Evolutionary conservation across 2,113 vertebrate species (phyloP).

Genomic region (Calyptomena viridis): DNA sequence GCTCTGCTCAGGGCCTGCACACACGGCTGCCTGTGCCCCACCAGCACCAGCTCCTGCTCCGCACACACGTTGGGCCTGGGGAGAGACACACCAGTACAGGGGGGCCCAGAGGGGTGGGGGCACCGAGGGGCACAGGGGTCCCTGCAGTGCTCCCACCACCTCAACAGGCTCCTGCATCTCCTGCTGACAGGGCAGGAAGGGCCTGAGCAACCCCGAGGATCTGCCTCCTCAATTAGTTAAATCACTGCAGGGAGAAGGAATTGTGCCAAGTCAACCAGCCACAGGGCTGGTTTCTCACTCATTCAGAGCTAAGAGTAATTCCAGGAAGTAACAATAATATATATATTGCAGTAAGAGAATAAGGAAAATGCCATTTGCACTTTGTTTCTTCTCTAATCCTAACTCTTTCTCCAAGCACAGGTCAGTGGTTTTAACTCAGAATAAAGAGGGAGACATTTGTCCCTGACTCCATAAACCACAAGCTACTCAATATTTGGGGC

Average conservation of each 20-base stretch:
- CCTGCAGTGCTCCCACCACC: rapidly evolving
- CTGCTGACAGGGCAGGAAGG: neutral
- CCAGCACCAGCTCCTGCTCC: conserved; percentile 78
- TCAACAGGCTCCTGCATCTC: rapidly evolving
- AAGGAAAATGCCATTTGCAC: neutral
- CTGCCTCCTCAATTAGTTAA: neutral
- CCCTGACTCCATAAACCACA: neutral
- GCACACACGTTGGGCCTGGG: conserved; percentile 89
- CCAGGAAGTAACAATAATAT: neutral
- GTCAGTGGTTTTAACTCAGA: neutral
- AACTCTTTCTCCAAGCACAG: neutral
- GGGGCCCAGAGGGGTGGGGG: neutral
- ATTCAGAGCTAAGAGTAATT: neutral
- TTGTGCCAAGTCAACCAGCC: rapidly evolving
- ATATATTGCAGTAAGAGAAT: neutral
- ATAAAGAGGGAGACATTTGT: neutral
- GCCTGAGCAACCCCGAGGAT: rapidly evolving
- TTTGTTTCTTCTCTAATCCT: neutral
- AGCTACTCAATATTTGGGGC: neutral
- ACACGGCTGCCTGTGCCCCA: conserved; percentile 85
- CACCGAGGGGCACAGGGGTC: neutral
- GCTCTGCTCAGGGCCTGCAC: conserved; percentile 79
- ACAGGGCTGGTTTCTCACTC: neutral
- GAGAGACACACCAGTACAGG: too few species aligned
- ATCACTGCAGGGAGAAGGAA: neutral